phyloP scores from a whole-genome alignment of 2,797 vertebrate species.

The Poecilia gillii region DNA sequence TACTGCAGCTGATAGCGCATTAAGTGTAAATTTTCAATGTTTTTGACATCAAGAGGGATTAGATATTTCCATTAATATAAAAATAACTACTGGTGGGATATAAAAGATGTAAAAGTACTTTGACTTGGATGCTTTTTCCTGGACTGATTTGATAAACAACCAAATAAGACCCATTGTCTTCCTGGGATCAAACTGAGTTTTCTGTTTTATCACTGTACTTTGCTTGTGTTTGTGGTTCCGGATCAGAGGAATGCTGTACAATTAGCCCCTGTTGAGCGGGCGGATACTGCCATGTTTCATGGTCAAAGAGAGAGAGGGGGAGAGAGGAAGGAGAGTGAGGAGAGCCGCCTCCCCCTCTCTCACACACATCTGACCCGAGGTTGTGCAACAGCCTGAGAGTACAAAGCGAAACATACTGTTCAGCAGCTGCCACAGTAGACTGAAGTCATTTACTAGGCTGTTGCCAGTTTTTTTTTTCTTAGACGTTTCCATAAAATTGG shows the following conservation, averaged over 20 bases:
- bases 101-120: not conserved
- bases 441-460: conserved; percentile 38
- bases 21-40: not conserved
- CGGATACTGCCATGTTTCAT: conserved; percentile 73
- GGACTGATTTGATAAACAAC: not conserved
- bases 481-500: conserved; percentile 15
- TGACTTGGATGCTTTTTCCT: not conserved
- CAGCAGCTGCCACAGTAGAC: conserved; percentile 44
- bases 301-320: conserved; percentile 70
- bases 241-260: conserved; percentile 77
- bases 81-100: not conserved
- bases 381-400: conserved; percentile 60
- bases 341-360: conserved; percentile 66
- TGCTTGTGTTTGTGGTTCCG: conserved; percentile 69
- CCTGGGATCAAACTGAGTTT: not conserved
- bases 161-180: not conserved
- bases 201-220: not conserved
- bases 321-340: conserved; percentile 59
- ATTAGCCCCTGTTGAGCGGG: conserved; percentile 78
- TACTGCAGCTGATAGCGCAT: not conserved
- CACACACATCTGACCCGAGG: conserved; percentile 73
- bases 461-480: conserved; percentile 18
- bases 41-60: not conserved
- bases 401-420: conserved; percentile 62
- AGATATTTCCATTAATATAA: too few relatives aligned